Evolutionary conservation across 2,888 invertebrate species (phyloP), one percentile per base, ranked within the genome.

Genomic region (Dioctria linearis): DNA sequence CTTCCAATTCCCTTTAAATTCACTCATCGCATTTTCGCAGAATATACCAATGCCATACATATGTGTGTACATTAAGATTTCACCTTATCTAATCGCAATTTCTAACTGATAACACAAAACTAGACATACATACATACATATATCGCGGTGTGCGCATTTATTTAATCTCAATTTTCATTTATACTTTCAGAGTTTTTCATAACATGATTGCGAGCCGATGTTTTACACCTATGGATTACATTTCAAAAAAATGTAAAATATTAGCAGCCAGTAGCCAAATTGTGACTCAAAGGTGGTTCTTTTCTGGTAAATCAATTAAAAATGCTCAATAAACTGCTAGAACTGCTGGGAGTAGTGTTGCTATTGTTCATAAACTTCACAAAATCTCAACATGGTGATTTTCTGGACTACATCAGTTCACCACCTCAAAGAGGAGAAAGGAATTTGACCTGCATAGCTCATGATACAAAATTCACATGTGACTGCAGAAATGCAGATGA

Each of bases 401-500:
- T 57, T 78, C 25, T 54, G 9, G 78, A 78, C 40, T 65, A 49
- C 5, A 39, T 65, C 13, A 78, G 54, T 40, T 51, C 66, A 40
- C 49, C 54, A 80, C 37, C 67, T 57, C n/a, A 43, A 37, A 40
- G 66, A 42, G 65, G 82, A 37, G 11, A 78, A 49, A 76, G 83
- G 71, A 88, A 86, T 85, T 86, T 87, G 69, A 85, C 78, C 73
- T 88, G 88, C 82, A 85, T 86, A 79, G 84, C 86, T 40, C 87
- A 87, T 78, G 88, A 88, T 59, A 85, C 86, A 11, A 87, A 87
- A 82, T 87, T 86, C 80, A 87, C 87, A 80, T 89, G 89, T 71
- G 88, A 89, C 84, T 89, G 89, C 83, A 85, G 85, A 80, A 86
- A 86, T 84, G 82, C 82, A 49, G 85, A 86, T 40, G 85, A 86